Percentiles rank a stretch among this genome's conserved stretches.
phyloP scores from a whole-genome alignment of 2,113 vertebrate genomes.

The Silurus meridionalis region DNA sequence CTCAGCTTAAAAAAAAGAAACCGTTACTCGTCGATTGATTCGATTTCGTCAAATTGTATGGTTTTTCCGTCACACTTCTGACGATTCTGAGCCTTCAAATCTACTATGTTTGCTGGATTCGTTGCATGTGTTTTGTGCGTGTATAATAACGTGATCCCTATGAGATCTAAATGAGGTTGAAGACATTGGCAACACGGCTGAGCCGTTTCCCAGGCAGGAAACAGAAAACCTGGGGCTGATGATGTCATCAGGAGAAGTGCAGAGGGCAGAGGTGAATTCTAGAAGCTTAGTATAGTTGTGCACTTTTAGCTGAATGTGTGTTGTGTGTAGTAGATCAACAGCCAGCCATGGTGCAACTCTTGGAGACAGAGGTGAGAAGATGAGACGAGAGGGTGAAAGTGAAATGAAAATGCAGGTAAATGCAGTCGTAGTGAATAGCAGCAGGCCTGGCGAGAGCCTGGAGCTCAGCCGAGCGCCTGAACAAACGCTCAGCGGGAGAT shows the following conservation, averaged over 20 bases:
- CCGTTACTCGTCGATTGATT: too few relatives aligned
- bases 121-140: too few relatives aligned
- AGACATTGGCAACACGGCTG: not conserved
- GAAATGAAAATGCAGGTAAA: not conserved
- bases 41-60: too few relatives aligned
- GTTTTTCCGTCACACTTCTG: too few relatives aligned
- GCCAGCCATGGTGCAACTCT: not conserved
- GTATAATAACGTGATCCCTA: too few relatives aligned
- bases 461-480: not conserved
- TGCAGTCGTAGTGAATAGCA: not conserved
- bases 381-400: not conserved
- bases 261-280: not conserved
- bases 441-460: not conserved
- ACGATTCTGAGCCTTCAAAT: too few relatives aligned
- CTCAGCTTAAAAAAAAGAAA: too few relatives aligned
- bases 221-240: conserved; percentile 9
- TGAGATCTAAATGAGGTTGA: not conserved
- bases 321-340: not conserved
- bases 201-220: not conserved
- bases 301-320: not conserved
- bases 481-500: conserved; percentile 4
- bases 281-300: not conserved
- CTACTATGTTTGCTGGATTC: too few relatives aligned
- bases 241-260: conserved; percentile 1
- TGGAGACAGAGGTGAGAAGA: not conserved